Evolutionary conservation across 2,888 invertebrate genomes (phyloP), one percentile per base, ranked within the genome.

Genomic region (Synanthedon andrenaeformis): DNA sequence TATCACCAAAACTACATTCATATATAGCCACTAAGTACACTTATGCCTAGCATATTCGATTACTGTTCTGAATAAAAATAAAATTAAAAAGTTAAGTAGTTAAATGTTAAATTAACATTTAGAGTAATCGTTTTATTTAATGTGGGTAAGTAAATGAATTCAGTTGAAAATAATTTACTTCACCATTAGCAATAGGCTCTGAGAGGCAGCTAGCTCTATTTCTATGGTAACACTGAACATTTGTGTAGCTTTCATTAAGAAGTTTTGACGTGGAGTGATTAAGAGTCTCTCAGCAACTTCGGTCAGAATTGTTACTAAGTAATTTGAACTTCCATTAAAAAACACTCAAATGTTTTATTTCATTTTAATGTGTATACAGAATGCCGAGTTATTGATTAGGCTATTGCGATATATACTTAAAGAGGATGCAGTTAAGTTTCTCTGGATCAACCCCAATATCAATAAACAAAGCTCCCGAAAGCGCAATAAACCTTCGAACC

Each of bases 401-500:
- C 45, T 5, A 45, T 45, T 45, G 45, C 45, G 13, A 17, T 49
- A 49, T 49, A 49, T 49, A 49, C 5, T 49, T 14, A 17, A 17
- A 14, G 23, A 17, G 10, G 23, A 19, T 19, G 49, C 49, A 49
- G 49, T 49, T 13, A 19, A 49, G 17, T 17, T 49, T 49, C 49
- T 12, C 10, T 49, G 17, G 62, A 66, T 64, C 61, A 62, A 64
- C 61, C 61, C 60, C 65, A 63, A 73, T 72, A 74, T 70, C 72
- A 73, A 75, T 76, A 74, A 70, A 69, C 45, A 13, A 45, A 70
- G 67, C 72, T 67, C 54, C 68, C 66, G 64, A 75, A 77, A 76
- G 73, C 69, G 80, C 77, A 84, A 81, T 82, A 82, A 75, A 76
- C 71, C 70, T 70, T 69, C 69, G 70, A 74, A 72, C 64, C 66